Evolutionary conservation across 2,113 vertebrate species (phyloP), one percentile per base, ranked within the genome.

Genomic region (Petrocephalus microphthalmus): DNA sequence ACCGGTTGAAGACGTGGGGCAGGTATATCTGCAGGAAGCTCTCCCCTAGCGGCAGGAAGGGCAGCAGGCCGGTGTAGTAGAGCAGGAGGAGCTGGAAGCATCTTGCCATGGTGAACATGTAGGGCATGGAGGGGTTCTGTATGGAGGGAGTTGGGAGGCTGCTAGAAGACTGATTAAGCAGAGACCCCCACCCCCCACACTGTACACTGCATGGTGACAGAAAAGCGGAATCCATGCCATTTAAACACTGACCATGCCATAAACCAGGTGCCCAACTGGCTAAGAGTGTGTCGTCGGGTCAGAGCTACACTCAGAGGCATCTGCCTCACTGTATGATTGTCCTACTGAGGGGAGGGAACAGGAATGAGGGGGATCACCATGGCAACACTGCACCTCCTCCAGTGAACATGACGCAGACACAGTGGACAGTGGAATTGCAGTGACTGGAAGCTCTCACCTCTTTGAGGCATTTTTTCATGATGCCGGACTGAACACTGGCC

Each of bases 1-100:
- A 96, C 97, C 95, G 96, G 94, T 97, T 97, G 89, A 97, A 92
- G 93, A 97, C 91, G 57, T 92, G 93, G 0, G 95, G 95, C 90
- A 97, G 90, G 93, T 96, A 96, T 84, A 94, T 96, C 88, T 97
- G 92, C 90, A 98, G 91, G 87, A 97, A 94, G 57, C 91, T 94
- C 93, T 98, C 97, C 0, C 93, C 94, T 52, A 97, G 92, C 0
- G 94, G 93, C 7, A 96, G 42, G 45, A 97, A 98, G 67, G 97
- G 97, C 90, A 98, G 94, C 81, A 98, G 93, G 85, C 97, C 97
- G 19, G 91, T 92, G 90, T 97, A 98, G 89, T 95, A 98, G 15
- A 96, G 92, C 0, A 96, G 89, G 2, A 98, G 90, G 0, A 98
- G 45, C 89, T 91, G 81, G 10, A 95, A 0, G 0, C 92, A 94